Conservation (phyloP, 2,888 invertebrate genomes). For the Mycalesis mineus region DNA sequence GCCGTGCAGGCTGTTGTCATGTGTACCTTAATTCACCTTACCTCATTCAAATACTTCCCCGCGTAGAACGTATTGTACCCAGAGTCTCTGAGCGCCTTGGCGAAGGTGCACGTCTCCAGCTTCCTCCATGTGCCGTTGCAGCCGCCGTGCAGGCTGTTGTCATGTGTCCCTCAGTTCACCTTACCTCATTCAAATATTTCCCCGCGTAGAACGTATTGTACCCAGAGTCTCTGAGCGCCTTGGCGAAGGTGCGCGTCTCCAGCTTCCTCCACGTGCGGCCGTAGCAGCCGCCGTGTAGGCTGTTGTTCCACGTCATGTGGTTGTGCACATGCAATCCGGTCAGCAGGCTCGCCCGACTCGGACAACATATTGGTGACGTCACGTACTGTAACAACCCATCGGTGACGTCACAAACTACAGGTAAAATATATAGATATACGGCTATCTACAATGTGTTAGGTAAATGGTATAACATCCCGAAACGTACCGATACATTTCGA, state of each 20-base stretch:
- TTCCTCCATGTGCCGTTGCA: slow-evolving; percentile 86
- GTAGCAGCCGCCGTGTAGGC: slow-evolving; percentile 86
- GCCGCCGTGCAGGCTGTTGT: slow-evolving; percentile 89
- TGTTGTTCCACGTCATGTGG: slow-evolving; percentile 87
- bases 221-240: slow-evolving; percentile 78
- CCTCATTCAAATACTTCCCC: slow-evolving; percentile 96
- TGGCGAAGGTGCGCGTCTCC: slow-evolving; percentile 84
- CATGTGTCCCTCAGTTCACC: no score
- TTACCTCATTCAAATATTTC: slow-evolving; percentile 93
- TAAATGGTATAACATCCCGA: no score
- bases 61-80: slow-evolving; percentile 92
- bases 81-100: slow-evolving; percentile 78
- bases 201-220: slow-evolving; percentile 95
- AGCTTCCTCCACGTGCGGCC: slow-evolving; percentile 79
- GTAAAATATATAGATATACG: no score
- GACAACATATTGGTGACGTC: slow-evolving; percentile 92
- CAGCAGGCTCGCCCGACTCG: slow-evolving; percentile 90
- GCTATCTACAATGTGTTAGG: no score
- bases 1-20: no score
- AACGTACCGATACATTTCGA: no score
- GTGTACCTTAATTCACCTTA: no score
- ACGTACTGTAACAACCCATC: slow-evolving; percentile 83
- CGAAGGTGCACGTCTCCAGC: slow-evolving; percentile 82
- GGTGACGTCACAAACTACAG: no score
- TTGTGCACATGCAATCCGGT: slow-evolving; percentile 92